Percentiles rank a stretch among this genome's conserved stretches.
Conservation (phyloP, 2,113 vertebrate species). For the Podiceps cristatus region DNA sequence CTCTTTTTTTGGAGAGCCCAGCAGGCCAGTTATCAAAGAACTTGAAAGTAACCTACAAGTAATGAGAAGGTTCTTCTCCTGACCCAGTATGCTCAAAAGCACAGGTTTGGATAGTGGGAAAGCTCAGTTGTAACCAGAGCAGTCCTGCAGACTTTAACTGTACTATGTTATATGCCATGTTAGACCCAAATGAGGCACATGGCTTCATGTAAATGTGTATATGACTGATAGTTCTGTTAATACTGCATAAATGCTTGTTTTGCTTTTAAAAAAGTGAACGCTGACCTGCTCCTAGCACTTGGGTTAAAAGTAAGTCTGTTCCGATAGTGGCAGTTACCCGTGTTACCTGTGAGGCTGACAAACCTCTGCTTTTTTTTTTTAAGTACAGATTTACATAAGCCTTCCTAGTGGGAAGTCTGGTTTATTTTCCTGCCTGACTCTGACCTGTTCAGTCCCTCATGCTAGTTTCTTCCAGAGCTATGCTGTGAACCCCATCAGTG, state of each 20-base stretch:
- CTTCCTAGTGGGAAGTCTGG: not conserved
- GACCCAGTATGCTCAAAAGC: not conserved
- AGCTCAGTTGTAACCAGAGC: not conserved
- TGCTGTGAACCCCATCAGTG: not conserved
- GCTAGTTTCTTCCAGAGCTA: not conserved
- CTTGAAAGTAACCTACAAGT: not conserved
- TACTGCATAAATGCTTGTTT: not conserved
- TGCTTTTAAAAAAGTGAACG: too few relatives aligned
- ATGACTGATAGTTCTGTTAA: not conserved
- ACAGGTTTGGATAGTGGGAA: not conserved
- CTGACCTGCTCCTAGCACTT: not conserved
- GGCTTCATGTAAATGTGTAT: not conserved
- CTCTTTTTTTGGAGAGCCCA: not conserved
- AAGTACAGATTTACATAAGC: not conserved
- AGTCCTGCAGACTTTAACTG: not conserved
- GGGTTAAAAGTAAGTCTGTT: not conserved
- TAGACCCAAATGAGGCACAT: not conserved
- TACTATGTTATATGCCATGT: not conserved
- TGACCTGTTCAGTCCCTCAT: not conserved
- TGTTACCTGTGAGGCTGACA: not conserved
- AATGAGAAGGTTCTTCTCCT: not conserved
- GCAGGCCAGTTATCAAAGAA: not conserved
- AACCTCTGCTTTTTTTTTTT: not conserved
- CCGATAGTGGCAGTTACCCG: not conserved
- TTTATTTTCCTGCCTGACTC: not conserved